These are phyloP conservation scores for Adoxophyes honmai DNA, from an alignment of 1,140 invertebrate species.

Conservation along the genomic window DNA sequence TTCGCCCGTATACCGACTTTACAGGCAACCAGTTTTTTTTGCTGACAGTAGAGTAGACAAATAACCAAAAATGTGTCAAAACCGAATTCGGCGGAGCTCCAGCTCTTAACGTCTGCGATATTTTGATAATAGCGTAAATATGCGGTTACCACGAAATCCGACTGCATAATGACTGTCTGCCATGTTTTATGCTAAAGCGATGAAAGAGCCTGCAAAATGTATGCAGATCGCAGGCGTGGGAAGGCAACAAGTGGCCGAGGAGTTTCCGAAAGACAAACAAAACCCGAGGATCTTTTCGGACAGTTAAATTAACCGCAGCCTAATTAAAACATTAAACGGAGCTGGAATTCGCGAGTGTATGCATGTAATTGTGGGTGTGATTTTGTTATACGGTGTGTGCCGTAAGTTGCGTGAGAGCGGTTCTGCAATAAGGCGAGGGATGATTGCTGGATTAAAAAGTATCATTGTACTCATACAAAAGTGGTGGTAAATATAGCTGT, in stretches of 20 bases:
- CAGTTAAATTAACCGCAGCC: slow-evolving; percentile 48
- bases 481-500: too few relatives aligned
- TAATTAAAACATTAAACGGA: slow-evolving; percentile 49
- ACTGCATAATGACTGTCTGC: slow-evolving; percentile 68
- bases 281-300: slow-evolving; percentile 37
- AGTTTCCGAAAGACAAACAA: slow-evolving; percentile 48
- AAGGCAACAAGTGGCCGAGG: slow-evolving; percentile 70
- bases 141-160: slow-evolving; percentile 64
- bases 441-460: too few relatives aligned
- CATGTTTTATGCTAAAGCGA: slow-evolving; percentile 72
- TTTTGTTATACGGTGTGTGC: background rate
- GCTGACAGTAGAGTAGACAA: slow-evolving; percentile 20
- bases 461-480: too few relatives aligned
- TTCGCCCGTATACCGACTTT: slow-evolving; percentile 57
- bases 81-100: background rate
- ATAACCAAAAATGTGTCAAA: too few relatives aligned
- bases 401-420: too few relatives aligned
- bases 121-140: slow-evolving; percentile 73
- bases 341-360: slow-evolving; percentile 20
- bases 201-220: slow-evolving; percentile 70
- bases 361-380: slow-evolving; percentile 11
- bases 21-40: too few relatives aligned
- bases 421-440: too few relatives aligned
- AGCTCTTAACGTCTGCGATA: slow-evolving; percentile 58
- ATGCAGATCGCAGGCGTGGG: slow-evolving; percentile 71